phyloP scores from a whole-genome alignment of 2,113 vertebrate genomes.

The Platanista minor region DNA sequence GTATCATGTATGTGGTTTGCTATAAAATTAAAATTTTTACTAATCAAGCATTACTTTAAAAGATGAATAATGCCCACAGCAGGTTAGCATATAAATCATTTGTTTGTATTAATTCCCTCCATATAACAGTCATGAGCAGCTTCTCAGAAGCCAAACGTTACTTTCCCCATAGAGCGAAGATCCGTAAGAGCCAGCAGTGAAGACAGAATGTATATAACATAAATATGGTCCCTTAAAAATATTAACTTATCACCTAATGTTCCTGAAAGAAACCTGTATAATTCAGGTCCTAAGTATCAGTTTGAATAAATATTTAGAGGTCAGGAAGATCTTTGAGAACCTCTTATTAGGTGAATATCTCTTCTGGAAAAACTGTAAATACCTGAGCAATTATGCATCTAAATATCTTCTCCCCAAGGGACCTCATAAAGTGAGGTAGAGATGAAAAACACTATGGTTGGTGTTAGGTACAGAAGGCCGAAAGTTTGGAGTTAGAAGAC shows the following conservation, averaged over 20 bases:
- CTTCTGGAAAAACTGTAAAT: background rate
- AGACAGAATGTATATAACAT: background rate
- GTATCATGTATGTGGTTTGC: background rate
- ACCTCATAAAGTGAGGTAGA: background rate
- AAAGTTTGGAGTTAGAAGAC: background rate
- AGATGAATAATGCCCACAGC: background rate
- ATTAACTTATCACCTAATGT: background rate
- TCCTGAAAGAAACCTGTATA: background rate
- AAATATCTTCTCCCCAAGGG: background rate
- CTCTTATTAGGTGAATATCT: background rate
- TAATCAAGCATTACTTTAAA: conserved; percentile 24
- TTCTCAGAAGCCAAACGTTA: background rate
- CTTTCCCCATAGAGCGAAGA: background rate
- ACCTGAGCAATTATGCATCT: background rate
- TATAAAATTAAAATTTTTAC: conserved; percentile 5
- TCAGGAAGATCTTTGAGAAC: background rate
- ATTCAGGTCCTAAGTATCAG: background rate
- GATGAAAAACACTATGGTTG: background rate
- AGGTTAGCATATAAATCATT: background rate
- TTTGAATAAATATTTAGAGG: background rate
- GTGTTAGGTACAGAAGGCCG: background rate
- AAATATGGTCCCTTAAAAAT: background rate
- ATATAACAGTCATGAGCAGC: background rate
- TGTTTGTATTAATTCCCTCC: background rate
- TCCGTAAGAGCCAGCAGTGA: background rate